A percentile compares a stretch with the other conserved stretches of the same genome.
These are phyloP conservation scores for Parauchenoglanis ngamensis DNA, from an alignment of 2,797 vertebrate species.

Conservation along the genomic window DNA sequence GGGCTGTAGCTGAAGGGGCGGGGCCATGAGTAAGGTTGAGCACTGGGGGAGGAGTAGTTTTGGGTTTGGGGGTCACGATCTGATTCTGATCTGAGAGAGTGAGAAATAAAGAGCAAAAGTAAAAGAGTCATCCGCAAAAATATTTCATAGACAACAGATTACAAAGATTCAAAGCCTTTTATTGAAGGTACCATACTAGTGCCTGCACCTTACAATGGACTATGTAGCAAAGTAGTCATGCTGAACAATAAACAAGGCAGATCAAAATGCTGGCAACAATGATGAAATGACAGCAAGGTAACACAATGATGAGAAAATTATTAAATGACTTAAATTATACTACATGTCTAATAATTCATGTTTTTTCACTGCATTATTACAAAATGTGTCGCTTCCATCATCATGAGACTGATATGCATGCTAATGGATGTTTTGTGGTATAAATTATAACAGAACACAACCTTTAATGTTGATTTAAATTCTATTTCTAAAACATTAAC, in stretches of 20 bases:
- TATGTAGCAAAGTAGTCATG: background rate
- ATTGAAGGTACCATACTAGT: background rate
- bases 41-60: slow-evolving; percentile 47
- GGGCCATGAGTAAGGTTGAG: slow-evolving; percentile 48
- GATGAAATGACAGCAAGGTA: background rate
- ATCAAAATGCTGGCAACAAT: background rate
- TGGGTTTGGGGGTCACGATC: slow-evolving; percentile 58
- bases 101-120: background rate
- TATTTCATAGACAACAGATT: background rate
- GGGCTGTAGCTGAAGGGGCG: slow-evolving; percentile 28
- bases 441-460: background rate
- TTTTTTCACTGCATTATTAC: background rate
- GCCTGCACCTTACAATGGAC: background rate
- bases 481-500: background rate
- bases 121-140: background rate
- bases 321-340: background rate
- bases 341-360: background rate
- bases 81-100: slow-evolving; percentile 52
- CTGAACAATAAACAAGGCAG: background rate
- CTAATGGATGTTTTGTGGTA: background rate
- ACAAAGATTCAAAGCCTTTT: background rate
- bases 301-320: background rate
- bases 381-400: background rate
- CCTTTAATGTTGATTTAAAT: background rate
- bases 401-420: background rate